Conservation (phyloP, 2,113 vertebrate genomes). For the Trematocara zebra region DNA sequence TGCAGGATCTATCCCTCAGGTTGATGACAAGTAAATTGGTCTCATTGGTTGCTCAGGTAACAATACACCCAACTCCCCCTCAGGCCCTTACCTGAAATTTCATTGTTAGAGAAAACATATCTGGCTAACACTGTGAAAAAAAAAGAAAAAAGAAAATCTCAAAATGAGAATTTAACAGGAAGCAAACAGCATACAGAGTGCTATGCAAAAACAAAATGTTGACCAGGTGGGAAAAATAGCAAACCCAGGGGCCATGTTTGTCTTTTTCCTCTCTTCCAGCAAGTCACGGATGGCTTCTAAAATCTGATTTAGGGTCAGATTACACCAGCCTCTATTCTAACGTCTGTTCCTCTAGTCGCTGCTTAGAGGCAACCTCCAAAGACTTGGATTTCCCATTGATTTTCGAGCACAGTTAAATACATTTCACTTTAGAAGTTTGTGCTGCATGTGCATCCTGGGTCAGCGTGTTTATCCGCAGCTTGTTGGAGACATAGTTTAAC, state of each 20-base stretch:
- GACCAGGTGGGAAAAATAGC: not conserved
- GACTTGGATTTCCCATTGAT: not conserved
- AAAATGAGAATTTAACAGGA: not conserved
- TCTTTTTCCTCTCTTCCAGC: not conserved
- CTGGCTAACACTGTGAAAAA: not conserved
- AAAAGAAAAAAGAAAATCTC: not conserved
- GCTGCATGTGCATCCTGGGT: not conserved
- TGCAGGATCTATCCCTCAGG: slow-evolving; percentile 51
- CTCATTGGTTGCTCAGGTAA: slow-evolving; percentile 63
- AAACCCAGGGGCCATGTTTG: not conserved
- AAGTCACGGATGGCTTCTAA: not conserved
- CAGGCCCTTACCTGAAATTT: slow-evolving; percentile 45
- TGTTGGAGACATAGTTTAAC: slow-evolving; percentile 5
- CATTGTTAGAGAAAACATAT: slow-evolving; percentile 38
- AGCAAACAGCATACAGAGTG: not conserved
- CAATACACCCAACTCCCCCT: slow-evolving; percentile 48
- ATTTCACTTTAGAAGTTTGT: not conserved
- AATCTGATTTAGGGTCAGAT: slow-evolving; percentile 47
- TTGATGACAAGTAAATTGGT: slow-evolving; percentile 71
- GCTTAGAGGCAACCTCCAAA: not conserved
- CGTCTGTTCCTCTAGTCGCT: not conserved
- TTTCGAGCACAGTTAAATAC: not conserved
- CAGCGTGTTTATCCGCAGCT: slow-evolving; percentile 8
- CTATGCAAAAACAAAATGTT: slow-evolving; percentile 26
- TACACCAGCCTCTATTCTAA: slow-evolving; percentile 20